These are phyloP conservation scores for Stratiolaelaps scimitus DNA, from an alignment of 1,140 invertebrate genomes.

Conservation along the genomic window DNA sequence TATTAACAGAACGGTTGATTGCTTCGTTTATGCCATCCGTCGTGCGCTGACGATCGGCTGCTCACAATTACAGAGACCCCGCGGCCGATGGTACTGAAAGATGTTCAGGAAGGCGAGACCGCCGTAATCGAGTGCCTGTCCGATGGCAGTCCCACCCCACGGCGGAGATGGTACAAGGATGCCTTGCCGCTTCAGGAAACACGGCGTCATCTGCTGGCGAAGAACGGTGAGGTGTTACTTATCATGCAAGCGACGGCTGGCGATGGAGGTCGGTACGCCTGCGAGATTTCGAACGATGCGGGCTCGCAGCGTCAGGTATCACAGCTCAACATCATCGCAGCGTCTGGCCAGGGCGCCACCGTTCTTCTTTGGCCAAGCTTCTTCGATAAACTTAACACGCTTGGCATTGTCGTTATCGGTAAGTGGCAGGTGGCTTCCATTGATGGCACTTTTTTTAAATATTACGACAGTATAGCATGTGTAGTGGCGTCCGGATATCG, in stretches of 20 bases:
- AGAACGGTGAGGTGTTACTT: constrained; percentile 69
- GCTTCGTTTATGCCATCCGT: too few relatives aligned
- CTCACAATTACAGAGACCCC: constrained; percentile 55
- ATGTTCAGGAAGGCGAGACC: constrained; percentile 59
- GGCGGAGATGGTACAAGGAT: constrained; percentile 78
- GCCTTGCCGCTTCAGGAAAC: constrained; percentile 53
- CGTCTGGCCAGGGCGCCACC: constrained; percentile 27
- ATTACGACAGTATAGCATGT: too few relatives aligned
- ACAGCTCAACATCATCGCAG: constrained; percentile 45
- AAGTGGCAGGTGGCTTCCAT: too few relatives aligned
- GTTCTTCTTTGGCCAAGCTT: not conserved
- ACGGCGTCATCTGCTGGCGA: constrained; percentile 65
- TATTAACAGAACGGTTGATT: too few relatives aligned
- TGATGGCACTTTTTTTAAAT: not conserved
- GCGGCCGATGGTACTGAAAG: constrained; percentile 68
- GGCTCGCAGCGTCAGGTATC: constrained; percentile 47
- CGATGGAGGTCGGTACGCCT: constrained; percentile 75
- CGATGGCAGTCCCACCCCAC: constrained; percentile 67
- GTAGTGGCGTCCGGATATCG: too few relatives aligned
- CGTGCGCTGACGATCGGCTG: not conserved
- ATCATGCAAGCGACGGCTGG: constrained; percentile 60
- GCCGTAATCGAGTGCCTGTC: constrained; percentile 76
- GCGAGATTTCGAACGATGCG: constrained; percentile 59
- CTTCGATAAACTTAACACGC: not conserved
- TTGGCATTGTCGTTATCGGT: constrained; percentile 18